Evolutionary conservation across 2,113 vertebrate species (phyloP).

Genomic region (Megaceryle torquata): DNA sequence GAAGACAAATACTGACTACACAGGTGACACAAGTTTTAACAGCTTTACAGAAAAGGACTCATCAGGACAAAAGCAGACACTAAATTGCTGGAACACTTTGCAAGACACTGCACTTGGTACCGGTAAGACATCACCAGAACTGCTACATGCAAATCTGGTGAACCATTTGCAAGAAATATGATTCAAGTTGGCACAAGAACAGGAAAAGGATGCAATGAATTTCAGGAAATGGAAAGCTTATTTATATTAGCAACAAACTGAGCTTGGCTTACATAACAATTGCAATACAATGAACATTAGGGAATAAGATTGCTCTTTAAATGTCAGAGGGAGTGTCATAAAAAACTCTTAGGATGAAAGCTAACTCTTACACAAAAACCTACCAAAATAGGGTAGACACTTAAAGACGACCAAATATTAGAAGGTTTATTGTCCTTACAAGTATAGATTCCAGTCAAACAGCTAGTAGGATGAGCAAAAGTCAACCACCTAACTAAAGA

Average conservation of each 20-base stretch:
- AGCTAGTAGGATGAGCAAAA: not conserved
- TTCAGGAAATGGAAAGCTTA: conserved; percentile 1
- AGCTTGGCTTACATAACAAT: not conserved
- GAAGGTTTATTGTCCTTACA: not conserved
- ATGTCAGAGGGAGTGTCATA: not conserved
- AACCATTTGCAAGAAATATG: not conserved
- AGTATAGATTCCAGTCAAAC: not conserved
- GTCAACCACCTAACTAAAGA: not conserved
- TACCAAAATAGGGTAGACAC: not conserved
- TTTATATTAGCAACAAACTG: conserved; percentile 9
- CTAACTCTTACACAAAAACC: not conserved
- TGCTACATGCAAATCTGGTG: not conserved
- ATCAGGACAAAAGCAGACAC: not conserved
- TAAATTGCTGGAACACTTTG: not conserved
- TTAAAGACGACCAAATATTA: not conserved
- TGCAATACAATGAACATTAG: not conserved
- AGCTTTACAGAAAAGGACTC: not conserved
- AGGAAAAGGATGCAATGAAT: conserved; percentile 19
- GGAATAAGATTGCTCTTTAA: not conserved
- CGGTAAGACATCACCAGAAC: not conserved
- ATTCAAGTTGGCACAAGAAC: not conserved
- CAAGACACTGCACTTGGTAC: not conserved
- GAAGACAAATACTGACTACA: not conserved
- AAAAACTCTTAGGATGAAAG: not conserved
- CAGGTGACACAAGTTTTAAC: not conserved